Evolutionary conservation across 2,888 invertebrate genomes (phyloP), one percentile per base, ranked within the genome.

Genomic region (Apamea monoglypha): DNA sequence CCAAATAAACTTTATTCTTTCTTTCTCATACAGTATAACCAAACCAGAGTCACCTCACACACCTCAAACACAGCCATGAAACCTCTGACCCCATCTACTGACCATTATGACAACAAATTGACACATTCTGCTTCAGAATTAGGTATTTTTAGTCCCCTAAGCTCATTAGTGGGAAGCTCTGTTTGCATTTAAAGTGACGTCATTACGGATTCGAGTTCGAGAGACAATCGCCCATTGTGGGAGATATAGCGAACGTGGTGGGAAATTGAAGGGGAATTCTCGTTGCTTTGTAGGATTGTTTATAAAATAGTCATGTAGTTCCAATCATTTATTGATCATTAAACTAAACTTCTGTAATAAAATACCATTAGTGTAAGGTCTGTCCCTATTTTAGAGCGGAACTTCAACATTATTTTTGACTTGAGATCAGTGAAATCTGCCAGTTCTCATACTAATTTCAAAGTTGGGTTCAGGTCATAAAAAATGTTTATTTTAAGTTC

Each of bases 141-240:
- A 77, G 66, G 75, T 63, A 78, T 85, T 83, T 85, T 85, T 82
- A 73, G 73, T 75, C 69, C 76, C 70, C 66, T 66, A 63, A 64
- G 75, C 82, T 87, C 85, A 87, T 87, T 87, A 87, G 85, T 59
- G 78, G 32, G 70, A 67, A 69, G 59, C 74, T 73, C 78, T 66
- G 87, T 85, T 87, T 87, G 87, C 87, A 87, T 87, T 87, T 87
- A 85, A 81, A 87, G 78, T 59, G 80, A 3, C 67, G 50, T 79
- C 77, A 85, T 87, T 87, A 87, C 74, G 68, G 74, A 77, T 82
- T 76, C 68, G 74, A 82, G 76, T 78, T 85, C 71, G 70, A 75
- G 80, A 82, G 85, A 87, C 87, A 85, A 82, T 80, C 78, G 66
- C n/a, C 82, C 56, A 66, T 85, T 87, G 78, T 36, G 79, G 76